These are phyloP conservation scores for Myotis davidii DNA, from an alignment of 2,113 vertebrate species.

Conservation along the genomic window DNA sequence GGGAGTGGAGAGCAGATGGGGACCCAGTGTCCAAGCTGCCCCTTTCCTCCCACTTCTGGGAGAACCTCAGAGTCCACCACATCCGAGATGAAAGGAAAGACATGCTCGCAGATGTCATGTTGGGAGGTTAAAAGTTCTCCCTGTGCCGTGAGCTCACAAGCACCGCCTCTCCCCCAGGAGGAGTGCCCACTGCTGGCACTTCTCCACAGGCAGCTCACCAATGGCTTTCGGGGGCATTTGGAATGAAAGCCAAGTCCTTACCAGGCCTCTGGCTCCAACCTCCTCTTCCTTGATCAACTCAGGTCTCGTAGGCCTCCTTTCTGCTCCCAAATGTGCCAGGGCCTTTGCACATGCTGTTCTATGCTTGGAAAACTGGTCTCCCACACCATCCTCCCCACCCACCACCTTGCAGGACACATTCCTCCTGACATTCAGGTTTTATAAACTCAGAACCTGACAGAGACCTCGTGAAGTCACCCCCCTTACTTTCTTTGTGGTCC, in stretches of 20 bases:
- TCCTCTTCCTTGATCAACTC: neutral
- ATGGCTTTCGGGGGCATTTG: neutral
- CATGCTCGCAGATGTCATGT: neutral
- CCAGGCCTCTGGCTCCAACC: neutral
- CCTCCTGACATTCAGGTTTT: neutral
- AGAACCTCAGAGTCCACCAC: neutral
- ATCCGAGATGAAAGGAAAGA: neutral
- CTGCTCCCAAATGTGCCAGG: neutral
- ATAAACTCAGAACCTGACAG: neutral
- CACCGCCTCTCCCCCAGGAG: too few species aligned
- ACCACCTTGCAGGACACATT: rapidly evolving
- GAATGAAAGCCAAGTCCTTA: neutral
- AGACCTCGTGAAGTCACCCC: neutral
- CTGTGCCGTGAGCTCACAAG: neutral
- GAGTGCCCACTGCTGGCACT: neutral
- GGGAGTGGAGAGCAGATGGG: neutral
- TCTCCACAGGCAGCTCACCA: neutral
- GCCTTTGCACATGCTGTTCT: neutral
- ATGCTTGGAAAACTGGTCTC: neutral
- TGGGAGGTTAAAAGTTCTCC: neutral
- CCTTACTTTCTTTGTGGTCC: neutral
- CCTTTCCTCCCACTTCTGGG: neutral
- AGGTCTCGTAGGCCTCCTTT: neutral
- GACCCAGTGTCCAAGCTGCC: neutral
- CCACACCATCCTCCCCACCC: rapidly evolving